phyloP scores from a whole-genome alignment of 1,140 invertebrate genomes.

The Cydia strobilella region DNA sequence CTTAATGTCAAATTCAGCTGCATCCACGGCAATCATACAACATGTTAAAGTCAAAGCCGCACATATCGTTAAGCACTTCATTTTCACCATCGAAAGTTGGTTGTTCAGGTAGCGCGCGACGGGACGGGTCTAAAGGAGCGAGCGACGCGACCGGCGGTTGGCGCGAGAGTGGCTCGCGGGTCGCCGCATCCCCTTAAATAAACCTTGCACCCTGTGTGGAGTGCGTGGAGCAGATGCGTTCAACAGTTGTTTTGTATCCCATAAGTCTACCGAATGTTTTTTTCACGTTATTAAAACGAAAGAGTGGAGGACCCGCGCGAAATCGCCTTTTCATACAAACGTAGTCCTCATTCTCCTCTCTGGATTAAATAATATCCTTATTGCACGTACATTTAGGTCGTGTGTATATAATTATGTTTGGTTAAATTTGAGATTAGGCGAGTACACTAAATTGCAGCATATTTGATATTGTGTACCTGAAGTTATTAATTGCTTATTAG shows the following conservation, averaged over 20 bases:
- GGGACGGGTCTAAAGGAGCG: neutral
- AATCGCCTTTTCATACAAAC: too few species aligned
- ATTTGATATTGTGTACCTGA: too few species aligned
- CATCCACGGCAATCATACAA: conserved; percentile 47
- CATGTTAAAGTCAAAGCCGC: conserved; percentile 49
- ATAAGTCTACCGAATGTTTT: conserved; percentile 34
- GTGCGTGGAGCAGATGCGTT: conserved; percentile 64
- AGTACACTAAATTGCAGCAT: too few species aligned
- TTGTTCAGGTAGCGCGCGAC: neutral
- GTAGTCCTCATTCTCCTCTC: too few species aligned
- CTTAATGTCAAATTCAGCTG: conserved; percentile 51
- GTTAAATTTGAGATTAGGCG: too few species aligned
- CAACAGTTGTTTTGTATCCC: conserved; percentile 68
- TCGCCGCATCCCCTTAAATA: conserved; percentile 49
- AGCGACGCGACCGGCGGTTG: conserved; percentile 35
- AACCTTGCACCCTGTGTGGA: conserved; percentile 45
- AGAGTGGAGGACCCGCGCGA: too few species aligned
- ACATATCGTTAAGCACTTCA: conserved; percentile 59
- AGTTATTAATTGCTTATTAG: too few species aligned
- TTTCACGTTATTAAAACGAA: neutral
- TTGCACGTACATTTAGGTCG: too few species aligned
- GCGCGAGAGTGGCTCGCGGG: conserved; percentile 51
- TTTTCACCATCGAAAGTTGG: conserved; percentile 47
- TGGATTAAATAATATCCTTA: too few species aligned
- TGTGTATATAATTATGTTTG: too few species aligned